phyloP scores from a whole-genome alignment of 2,797 vertebrate genomes.

The Ciconia nigra region DNA sequence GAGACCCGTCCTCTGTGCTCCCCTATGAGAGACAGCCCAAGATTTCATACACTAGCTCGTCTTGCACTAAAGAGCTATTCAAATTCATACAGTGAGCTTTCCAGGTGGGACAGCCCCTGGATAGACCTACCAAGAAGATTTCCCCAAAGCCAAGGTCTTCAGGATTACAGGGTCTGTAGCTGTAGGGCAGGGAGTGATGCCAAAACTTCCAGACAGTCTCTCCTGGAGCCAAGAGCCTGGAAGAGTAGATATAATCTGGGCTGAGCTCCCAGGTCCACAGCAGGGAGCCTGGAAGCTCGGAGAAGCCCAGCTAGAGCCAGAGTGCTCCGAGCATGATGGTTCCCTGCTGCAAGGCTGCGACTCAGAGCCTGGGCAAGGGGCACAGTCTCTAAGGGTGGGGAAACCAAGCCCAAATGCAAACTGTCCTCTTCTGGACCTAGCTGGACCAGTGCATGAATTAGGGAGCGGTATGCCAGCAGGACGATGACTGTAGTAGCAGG shows the following conservation, averaged over 20 bases:
- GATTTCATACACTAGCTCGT: background rate
- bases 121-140: conserved; percentile 56
- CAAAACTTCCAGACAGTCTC: conserved; percentile 56
- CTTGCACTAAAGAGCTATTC: background rate
- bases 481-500: background rate
- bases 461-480: background rate
- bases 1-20: background rate
- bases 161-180: background rate
- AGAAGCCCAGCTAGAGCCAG: background rate
- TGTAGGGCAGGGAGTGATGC: conserved; percentile 20
- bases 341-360: background rate
- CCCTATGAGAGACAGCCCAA: accelerated
- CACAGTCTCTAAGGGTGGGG: background rate
- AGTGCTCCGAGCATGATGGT: background rate
- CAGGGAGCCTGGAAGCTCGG: conserved; percentile 24
- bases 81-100: background rate
- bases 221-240: conserved; percentile 54
- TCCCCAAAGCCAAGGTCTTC: conserved; percentile 34
- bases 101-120: background rate
- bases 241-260: conserved; percentile 60
- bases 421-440: background rate
- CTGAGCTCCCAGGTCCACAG: conserved; percentile 56
- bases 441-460: background rate
- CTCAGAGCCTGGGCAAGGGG: background rate
- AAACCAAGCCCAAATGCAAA: background rate